Percentiles rank a stretch among this genome's conserved stretches.
phyloP scores from a whole-genome alignment of 2,113 vertebrate species.

The Psephotus haematonotus region DNA sequence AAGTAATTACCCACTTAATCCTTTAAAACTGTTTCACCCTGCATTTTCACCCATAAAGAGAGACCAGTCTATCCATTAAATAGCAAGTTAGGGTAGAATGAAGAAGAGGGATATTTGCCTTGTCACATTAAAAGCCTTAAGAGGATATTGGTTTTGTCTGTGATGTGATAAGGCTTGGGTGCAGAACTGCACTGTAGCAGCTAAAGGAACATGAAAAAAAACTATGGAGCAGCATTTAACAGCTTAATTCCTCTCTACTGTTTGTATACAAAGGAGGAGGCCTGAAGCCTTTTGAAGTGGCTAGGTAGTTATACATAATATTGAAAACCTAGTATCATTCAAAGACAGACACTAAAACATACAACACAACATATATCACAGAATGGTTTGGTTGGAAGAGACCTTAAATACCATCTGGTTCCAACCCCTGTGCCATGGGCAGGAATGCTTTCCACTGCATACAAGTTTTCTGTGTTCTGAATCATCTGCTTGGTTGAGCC shows the following conservation, averaged over 20 bases:
- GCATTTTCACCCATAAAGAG: background rate
- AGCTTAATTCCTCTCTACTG: background rate
- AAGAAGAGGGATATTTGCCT: background rate
- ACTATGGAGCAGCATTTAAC: background rate
- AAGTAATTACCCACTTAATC: background rate
- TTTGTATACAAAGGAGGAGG: background rate
- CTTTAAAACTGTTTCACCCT: background rate
- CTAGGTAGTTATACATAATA: background rate
- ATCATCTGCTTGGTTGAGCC: background rate
- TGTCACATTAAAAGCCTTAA: background rate
- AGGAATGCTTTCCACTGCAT: background rate
- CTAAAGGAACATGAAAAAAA: background rate
- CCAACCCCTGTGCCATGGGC: background rate
- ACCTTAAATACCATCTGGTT: background rate
- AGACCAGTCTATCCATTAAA: background rate
- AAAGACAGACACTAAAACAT: background rate
- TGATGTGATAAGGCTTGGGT: background rate
- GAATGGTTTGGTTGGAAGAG: background rate
- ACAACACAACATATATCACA: background rate
- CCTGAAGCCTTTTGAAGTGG: background rate
- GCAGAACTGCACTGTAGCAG: background rate
- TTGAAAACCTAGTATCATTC: background rate
- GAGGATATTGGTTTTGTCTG: background rate
- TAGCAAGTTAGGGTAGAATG: background rate
- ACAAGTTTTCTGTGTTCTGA: background rate